Evolutionary conservation across 2,797 vertebrate species (phyloP), one percentile per base, ranked within the genome.

Genomic region (Threskiornis aethiopicus): DNA sequence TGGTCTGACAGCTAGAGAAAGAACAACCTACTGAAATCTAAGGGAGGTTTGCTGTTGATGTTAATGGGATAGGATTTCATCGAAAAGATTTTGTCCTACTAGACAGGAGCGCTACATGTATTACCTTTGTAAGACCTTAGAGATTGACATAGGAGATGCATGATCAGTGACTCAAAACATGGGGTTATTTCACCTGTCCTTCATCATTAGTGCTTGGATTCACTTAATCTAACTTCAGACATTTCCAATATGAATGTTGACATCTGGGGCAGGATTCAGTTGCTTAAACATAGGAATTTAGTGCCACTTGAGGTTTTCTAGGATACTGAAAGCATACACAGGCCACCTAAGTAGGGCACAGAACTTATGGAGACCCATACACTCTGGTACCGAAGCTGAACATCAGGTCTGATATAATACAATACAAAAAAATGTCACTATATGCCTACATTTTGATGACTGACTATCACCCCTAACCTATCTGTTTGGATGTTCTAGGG

Each of bases 181-280:
- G 77, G n/a, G 35, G 39, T 88, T 93, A 76, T 96, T 95, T 86
- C 52, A 93, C 70, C 33, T 84, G 80, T 93, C 77, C 80, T 89
- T 86, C 93, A 79, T 58, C 80, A 72, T 89, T 92, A 90, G 92
- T 58, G 8, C 35, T 51, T 89, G 33, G 10, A 84, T 69, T 89
- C 80, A 84, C 70, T 72, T 90, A 84, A 86, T 65, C 21, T 61
- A 76, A 58, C 31, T 91, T 78, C 16, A 94, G 80, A 72, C 39
- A 58, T 90, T 88, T 81, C 15, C 66, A 86, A 8, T 84, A 78
- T 2, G 13, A 81, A 65, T 72, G 57, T n/a, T 84, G 52, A 51
- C 1, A 1, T 84, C 7, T 42, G 58, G 16, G 16, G 24, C 17
- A 86, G 39, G 46, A 91, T 72, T 84, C 54, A 49, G 33, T 78